Evolutionary conservation across 2,888 invertebrate species (phyloP), one percentile per base, ranked within the genome.

Genomic region (Drosophila atroscutellata): DNA sequence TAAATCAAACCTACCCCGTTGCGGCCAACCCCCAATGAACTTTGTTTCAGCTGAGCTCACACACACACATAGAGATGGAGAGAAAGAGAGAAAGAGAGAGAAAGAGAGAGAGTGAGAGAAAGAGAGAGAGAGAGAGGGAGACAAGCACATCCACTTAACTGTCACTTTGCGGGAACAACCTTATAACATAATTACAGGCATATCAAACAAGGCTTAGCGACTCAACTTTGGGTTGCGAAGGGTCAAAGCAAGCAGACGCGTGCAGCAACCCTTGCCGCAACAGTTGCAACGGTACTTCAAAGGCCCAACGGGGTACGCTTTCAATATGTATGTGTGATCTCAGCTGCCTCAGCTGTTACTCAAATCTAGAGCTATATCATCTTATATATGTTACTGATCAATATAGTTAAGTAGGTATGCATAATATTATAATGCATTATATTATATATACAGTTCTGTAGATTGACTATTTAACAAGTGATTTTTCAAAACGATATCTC

Each of bases 111-210:
- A 32, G 5, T 0, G 9, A 37, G 18, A 18, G 5, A 26, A 26
- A 24, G 3, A 26, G 18, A 36, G 34, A 24, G 15, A 20, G 18
- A n/a, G 9, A 13, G n/a, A 26, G 36, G n/a, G 54, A 26, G 55
- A 15, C 45, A 59, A 37, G 20, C 34, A 47, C 49, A 62, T 52
- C 47, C 89, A 87, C 90, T 90, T 91, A 86, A 90, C 83, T 72
- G 74, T 70, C 85, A 82, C 82, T 87, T 89, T 77, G 66, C 66
- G 51, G 63, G 83, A 72, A 84, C 78, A 87, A 89, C 77, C 80
- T 87, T 86, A 88, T 90, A 87, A 89, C 88, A 86, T 89, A 91
- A 88, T 85, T 85, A 91, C 76, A 77, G 76, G 76, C 81, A 84
- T 77, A 86, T 90, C 89, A 90, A 90, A 80, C 86, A 85, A 56